phyloP scores from a whole-genome alignment of 2,113 vertebrate species.

The Aleadryas rufinucha region DNA sequence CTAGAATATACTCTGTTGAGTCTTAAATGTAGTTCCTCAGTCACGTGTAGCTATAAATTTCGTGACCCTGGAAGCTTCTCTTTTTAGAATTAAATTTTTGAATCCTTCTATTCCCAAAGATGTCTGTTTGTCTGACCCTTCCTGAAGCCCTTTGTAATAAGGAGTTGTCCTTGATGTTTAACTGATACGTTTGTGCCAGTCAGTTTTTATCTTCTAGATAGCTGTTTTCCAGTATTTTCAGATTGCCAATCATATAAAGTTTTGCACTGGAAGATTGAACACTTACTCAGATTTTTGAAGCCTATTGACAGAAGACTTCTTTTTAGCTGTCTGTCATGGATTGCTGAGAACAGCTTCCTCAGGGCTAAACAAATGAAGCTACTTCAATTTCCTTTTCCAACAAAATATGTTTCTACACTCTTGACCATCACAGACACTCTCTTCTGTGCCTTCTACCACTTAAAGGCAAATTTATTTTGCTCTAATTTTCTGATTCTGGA shows the following conservation, averaged over 20 bases:
- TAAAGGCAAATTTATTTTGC: not conserved
- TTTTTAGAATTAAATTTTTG: not conserved
- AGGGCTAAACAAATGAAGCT: not conserved
- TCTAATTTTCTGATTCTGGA: not conserved
- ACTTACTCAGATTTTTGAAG: not conserved
- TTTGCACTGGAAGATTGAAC: not conserved
- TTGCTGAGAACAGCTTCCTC: not conserved
- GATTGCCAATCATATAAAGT: not conserved
- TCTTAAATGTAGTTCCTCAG: not conserved
- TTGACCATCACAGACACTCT: not conserved
- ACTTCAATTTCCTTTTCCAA: not conserved
- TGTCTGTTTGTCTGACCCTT: not conserved
- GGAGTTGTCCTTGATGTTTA: accelerated
- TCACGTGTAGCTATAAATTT: not conserved
- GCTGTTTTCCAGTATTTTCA: not conserved
- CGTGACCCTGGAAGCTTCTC: not conserved
- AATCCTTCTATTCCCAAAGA: not conserved
- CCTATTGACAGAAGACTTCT: not conserved
- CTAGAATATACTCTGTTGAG: not conserved
- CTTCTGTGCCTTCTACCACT: not conserved
- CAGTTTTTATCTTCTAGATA: not conserved
- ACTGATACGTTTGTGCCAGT: not conserved
- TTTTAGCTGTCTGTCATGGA: not conserved
- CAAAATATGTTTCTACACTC: not conserved
- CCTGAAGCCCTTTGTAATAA: not conserved